phyloP scores from a whole-genome alignment of 2,888 invertebrate genomes.

The Lathronympha strigana region DNA sequence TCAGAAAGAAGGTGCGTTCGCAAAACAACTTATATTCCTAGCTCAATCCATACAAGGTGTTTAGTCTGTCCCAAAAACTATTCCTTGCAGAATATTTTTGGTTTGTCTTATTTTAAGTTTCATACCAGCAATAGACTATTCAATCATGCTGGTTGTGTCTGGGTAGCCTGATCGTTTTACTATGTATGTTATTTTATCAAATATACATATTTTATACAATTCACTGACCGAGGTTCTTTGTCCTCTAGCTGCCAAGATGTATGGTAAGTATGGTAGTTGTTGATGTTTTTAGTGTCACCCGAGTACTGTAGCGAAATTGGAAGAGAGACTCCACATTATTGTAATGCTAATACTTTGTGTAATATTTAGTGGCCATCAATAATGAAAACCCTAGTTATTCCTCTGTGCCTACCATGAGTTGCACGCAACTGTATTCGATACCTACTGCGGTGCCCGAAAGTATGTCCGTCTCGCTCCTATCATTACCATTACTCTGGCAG shows the following conservation, averaged over 20 bases:
- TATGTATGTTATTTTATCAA: background rate
- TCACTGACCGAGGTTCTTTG: conserved; percentile 46
- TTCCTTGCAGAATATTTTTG: too few relatives aligned
- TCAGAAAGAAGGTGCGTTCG: conserved; percentile 87
- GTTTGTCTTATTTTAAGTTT: too few relatives aligned
- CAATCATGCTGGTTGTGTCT: too few relatives aligned
- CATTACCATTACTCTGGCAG: too few relatives aligned
- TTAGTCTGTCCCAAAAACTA: too few relatives aligned
- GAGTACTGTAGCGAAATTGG: background rate
- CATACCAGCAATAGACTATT: too few relatives aligned
- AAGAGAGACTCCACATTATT: conserved; percentile 1
- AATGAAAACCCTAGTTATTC: background rate
- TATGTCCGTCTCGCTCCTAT: too few relatives aligned
- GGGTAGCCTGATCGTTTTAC: too few relatives aligned
- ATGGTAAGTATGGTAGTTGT: conserved; percentile 68
- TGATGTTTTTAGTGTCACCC: conserved; percentile 36
- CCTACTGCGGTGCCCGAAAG: too few relatives aligned
- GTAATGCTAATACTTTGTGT: background rate
- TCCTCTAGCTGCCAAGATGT: conserved; percentile 78
- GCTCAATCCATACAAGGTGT: too few relatives aligned
- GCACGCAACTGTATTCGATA: too few relatives aligned
- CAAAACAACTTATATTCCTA: background rate
- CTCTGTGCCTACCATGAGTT: too few relatives aligned
- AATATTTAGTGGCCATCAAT: background rate
- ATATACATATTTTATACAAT: background rate